Percentiles rank a stretch among this genome's conserved stretches.
Conservation (phyloP, 2,113 vertebrate species). For the Stigmatopora argus region DNA sequence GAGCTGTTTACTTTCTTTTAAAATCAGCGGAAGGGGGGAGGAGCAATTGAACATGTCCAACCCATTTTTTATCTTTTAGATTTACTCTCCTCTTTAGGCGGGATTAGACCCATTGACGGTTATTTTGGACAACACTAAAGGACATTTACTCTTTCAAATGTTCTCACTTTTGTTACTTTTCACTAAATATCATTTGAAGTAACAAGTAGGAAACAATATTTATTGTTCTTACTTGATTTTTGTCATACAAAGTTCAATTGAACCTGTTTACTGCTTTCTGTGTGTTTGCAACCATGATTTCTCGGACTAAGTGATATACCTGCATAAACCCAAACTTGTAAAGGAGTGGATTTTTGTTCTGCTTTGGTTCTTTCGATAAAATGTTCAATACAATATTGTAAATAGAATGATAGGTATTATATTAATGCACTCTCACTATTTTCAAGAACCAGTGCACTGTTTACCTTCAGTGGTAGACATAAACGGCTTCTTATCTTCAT, state of each 20-base stretch:
- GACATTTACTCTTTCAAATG: too few relatives aligned
- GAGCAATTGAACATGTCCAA: conserved; percentile 7
- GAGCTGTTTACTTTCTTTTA: conserved; percentile 62
- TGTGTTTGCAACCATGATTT: too few relatives aligned
- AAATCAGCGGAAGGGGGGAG: conserved; percentile 25
- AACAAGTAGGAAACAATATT: too few relatives aligned
- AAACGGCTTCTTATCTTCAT: conserved; percentile 66
- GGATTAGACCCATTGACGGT: conserved; percentile 40
- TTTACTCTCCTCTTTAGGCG: conserved; percentile 18
- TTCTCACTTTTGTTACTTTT: too few relatives aligned
- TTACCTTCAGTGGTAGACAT: background rate
- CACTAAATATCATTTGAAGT: too few relatives aligned
- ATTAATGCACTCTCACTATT: background rate
- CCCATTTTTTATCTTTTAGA: conserved; percentile 1
- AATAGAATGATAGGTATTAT: background rate
- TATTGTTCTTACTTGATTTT: too few relatives aligned
- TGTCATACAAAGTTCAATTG: too few relatives aligned
- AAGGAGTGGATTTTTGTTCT: too few relatives aligned
- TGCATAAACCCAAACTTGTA: too few relatives aligned
- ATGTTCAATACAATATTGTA: background rate
- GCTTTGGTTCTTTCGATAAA: too few relatives aligned
- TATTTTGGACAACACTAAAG: conserved; percentile 7
- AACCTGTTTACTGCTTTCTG: too few relatives aligned
- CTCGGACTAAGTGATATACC: too few relatives aligned
- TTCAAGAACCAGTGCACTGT: background rate